These are phyloP conservation scores for Paedocypris sp. DNA, from an alignment of 2,113 vertebrate genomes.

Conservation along the genomic window DNA sequence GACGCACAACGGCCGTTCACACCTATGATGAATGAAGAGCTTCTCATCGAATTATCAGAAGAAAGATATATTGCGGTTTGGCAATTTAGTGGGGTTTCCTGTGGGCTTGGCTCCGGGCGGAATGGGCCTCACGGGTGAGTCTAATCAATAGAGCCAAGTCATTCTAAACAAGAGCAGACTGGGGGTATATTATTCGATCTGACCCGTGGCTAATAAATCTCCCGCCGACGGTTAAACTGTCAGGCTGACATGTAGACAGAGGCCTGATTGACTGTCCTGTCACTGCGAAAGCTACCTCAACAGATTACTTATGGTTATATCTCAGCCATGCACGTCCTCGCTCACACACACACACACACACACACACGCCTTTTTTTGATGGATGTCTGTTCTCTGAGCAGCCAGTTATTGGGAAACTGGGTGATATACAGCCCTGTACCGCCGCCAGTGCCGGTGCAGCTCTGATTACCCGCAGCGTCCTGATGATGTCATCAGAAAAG, in stretches of 20 bases:
- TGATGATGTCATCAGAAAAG: slow-evolving; percentile 22
- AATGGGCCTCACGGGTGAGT: not conserved
- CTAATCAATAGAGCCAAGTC: slow-evolving; percentile 19
- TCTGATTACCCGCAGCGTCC: not conserved
- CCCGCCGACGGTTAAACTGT: slow-evolving; percentile 20
- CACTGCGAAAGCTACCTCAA: slow-evolving; percentile 20
- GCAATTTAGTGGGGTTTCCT: not conserved
- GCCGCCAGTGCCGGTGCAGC: not conserved
- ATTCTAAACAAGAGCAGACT: slow-evolving; percentile 26
- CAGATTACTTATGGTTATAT: slow-evolving; percentile 87
- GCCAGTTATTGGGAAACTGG: slow-evolving; percentile 10
- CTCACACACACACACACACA: slow-evolving; percentile 17
- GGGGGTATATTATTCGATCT: slow-evolving; percentile 19
- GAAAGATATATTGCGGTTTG: not conserved
- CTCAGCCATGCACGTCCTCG: slow-evolving; percentile 49
- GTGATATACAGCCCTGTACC: slow-evolving; percentile 15
- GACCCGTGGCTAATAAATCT: slow-evolving; percentile 34
- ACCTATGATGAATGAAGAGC: not conserved
- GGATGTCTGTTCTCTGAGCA: slow-evolving; percentile 15
- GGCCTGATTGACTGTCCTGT: slow-evolving; percentile 17
- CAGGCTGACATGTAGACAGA: slow-evolving; percentile 6
- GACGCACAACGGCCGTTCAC: not conserved
- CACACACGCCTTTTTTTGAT: slow-evolving; percentile 25
- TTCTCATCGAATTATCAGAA: slow-evolving; percentile 7
- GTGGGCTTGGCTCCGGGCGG: not conserved